Conservation (phyloP, 2,113 vertebrate species). For the Cheirogaleus medius region DNA sequence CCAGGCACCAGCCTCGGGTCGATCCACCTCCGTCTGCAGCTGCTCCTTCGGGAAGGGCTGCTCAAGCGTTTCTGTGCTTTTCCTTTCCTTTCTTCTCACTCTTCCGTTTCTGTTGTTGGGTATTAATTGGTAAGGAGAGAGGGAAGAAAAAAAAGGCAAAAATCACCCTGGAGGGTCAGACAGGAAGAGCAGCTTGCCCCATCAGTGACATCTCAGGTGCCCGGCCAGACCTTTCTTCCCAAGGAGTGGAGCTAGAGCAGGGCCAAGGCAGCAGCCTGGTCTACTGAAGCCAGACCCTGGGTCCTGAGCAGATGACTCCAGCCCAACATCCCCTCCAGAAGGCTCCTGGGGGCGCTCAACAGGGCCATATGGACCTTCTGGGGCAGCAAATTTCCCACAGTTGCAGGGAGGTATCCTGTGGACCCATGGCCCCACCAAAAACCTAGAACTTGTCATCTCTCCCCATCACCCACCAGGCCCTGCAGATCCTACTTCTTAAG, state of each 20-base stretch:
- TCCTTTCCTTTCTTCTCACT: conserved; percentile 68
- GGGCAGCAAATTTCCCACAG: background rate
- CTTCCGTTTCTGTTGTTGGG: conserved; percentile 75
- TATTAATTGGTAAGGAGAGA: conserved; percentile 10
- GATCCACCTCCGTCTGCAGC: conserved; percentile 39
- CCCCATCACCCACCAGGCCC: background rate
- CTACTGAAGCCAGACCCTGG: background rate
- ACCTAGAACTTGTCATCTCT: background rate
- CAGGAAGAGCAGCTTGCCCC: background rate
- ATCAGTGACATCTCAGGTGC: background rate
- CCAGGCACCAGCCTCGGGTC: conserved; percentile 54
- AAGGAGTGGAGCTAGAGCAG: background rate
- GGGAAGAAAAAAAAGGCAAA: background rate
- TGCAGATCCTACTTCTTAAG: background rate
- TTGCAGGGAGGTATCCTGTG: background rate
- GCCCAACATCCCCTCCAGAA: background rate
- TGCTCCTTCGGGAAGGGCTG: conserved; percentile 64
- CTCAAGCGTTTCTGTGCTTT: conserved; percentile 72
- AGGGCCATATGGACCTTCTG: background rate
- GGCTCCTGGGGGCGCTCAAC: background rate
- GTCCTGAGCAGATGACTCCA: background rate
- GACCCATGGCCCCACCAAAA: background rate
- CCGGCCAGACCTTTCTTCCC: background rate
- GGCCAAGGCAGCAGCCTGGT: background rate
- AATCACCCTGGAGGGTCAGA: conserved; percentile 37